phyloP scores from a whole-genome alignment of 2,113 vertebrate species.

The Craseonycteris thonglongyai region DNA sequence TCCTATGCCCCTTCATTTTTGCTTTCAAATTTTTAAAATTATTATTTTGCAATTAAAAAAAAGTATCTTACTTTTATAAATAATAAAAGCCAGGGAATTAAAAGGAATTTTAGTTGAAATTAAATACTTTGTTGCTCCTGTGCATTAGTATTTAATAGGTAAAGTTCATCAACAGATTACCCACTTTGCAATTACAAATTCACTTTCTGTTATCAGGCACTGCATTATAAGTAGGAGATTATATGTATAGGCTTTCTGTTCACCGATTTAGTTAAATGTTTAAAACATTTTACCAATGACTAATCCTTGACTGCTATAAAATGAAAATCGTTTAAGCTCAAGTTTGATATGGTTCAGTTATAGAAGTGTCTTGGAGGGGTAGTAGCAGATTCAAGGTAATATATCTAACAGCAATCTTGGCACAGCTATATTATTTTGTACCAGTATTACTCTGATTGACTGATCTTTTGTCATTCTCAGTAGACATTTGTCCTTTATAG shows the following conservation, averaged over 20 bases:
- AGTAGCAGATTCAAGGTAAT: neutral
- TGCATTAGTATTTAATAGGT: neutral
- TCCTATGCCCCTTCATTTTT: neutral
- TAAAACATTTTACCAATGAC: neutral
- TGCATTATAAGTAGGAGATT: conserved; percentile 13
- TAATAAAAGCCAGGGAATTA: neutral
- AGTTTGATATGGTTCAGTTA: neutral
- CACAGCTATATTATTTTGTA: neutral
- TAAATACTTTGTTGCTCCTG: neutral
- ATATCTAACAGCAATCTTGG: neutral
- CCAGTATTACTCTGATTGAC: neutral
- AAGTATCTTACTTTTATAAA: neutral
- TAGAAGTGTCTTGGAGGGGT: neutral
- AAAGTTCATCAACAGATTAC: neutral
- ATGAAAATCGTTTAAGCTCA: conserved; percentile 17
- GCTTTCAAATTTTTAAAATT: neutral
- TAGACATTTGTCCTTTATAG: neutral
- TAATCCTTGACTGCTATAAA: conserved; percentile 4
- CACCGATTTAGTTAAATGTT: neutral
- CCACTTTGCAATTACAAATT: conserved; percentile 34
- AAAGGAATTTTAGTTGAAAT: conserved; percentile 25
- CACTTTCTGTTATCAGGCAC: neutral
- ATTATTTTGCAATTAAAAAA: neutral
- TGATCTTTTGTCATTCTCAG: neutral
- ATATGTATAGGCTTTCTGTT: neutral